phyloP scores from a whole-genome alignment of 2,797 vertebrate genomes.

The Sciaenops ocellatus region DNA sequence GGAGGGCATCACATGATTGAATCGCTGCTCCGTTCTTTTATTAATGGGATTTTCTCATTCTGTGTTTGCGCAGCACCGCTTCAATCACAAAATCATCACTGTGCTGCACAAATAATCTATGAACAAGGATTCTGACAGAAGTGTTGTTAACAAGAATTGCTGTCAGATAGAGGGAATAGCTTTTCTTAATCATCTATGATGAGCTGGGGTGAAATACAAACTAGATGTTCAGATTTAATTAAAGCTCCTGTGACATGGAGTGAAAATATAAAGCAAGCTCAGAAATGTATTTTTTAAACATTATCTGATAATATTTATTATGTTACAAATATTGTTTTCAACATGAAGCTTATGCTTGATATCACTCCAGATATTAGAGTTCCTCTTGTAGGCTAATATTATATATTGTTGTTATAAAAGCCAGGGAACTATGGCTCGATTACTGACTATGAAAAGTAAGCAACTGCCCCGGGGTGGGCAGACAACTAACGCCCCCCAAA shows the following conservation, averaged over 20 bases:
- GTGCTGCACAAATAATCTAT: constrained; percentile 22
- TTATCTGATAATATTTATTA: no score
- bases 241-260: neutral
- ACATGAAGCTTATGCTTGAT: neutral
- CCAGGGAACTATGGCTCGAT: neutral
- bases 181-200: constrained; percentile 20
- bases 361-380: neutral
- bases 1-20: constrained; percentile 3
- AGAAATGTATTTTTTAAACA: no score
- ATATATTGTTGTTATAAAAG: neutral
- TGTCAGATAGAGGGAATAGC: neutral
- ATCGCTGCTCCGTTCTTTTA: constrained; percentile 25
- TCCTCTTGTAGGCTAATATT: neutral
- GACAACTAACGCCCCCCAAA: neutral
- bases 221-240: neutral
- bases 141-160: constrained; percentile 9
- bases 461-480: no score
- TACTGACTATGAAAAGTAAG: neutral
- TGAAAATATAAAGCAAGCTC: neutral
- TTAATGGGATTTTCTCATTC: constrained; percentile 38
- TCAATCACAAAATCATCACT: constrained; percentile 26
- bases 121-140: constrained; percentile 14
- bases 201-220: neutral
- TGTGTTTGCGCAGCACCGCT: constrained; percentile 29
- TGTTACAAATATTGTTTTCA: neutral